phyloP scores from a whole-genome alignment of 1,140 invertebrate species.

The Amyelois transitella region DNA sequence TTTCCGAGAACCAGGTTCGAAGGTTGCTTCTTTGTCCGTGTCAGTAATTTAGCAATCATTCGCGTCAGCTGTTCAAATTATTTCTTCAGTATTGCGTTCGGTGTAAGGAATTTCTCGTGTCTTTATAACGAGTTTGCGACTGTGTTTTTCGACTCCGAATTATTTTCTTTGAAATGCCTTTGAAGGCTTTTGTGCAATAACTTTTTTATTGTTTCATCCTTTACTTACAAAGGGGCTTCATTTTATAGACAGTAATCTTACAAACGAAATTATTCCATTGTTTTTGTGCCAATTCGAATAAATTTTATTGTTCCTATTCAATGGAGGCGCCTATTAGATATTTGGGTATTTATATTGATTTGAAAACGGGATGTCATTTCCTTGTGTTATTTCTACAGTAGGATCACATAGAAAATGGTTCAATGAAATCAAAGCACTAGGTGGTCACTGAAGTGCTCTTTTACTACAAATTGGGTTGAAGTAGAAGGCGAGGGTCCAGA shows the following conservation, averaged over 20 bases:
- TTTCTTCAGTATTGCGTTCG: conserved; percentile 7
- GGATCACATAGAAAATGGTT: conserved; percentile 1
- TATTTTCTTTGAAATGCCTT: conserved; percentile 7
- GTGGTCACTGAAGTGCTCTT: conserved; percentile 2
- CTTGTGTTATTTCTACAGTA: not conserved
- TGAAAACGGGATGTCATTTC: not conserved
- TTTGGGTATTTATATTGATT: too few relatives aligned
- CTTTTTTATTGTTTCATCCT: conserved; percentile 5
- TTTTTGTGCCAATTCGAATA: too few relatives aligned
- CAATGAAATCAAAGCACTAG: conserved; percentile 24
- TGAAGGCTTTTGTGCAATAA: not conserved
- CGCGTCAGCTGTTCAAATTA: conserved; percentile 6
- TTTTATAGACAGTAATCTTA: conserved; percentile 10
- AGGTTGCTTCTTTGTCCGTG: not conserved
- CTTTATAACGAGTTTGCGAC: not conserved
- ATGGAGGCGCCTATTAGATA: not conserved
- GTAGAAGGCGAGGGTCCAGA: not conserved
- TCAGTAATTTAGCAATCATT: conserved; percentile 6
- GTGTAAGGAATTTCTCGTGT: conserved; percentile 5
- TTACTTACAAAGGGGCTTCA: conserved; percentile 13
- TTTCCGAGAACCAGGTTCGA: not conserved
- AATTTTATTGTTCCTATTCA: too few relatives aligned
- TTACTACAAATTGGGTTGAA: conserved; percentile 25
- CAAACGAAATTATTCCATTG: conserved; percentile 3
- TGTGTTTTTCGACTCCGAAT: conserved; percentile 5